These are phyloP conservation scores for Rostratula benghalensis DNA, from an alignment of 2,113 vertebrate species.

Conservation along the genomic window DNA sequence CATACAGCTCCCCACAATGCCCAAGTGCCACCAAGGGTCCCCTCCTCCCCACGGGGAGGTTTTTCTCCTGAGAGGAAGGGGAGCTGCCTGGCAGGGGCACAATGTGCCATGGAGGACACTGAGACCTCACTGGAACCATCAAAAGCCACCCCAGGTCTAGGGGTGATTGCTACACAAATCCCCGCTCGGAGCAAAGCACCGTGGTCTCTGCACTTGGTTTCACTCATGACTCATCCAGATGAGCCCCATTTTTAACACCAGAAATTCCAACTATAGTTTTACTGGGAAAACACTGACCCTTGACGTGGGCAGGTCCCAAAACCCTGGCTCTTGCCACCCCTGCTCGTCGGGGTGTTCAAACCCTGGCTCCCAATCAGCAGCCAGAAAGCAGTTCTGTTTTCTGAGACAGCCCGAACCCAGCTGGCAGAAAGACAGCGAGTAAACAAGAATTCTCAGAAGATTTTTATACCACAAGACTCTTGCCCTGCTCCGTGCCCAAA, in stretches of 20 bases:
- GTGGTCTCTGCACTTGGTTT: background rate
- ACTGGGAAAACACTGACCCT: constrained; percentile 34
- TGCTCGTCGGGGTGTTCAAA: background rate
- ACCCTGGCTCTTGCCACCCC: background rate
- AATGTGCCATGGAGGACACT: background rate
- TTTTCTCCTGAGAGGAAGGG: background rate
- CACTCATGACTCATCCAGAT: background rate
- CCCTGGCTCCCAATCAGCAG: background rate
- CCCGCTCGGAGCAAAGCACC: background rate
- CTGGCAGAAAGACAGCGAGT: background rate
- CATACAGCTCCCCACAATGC: background rate
- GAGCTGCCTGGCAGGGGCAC: background rate
- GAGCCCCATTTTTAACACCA: constrained; percentile 12
- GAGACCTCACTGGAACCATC: background rate
- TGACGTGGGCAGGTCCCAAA: background rate
- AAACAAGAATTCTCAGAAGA: background rate
- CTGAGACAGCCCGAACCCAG: background rate
- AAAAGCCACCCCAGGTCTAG: background rate
- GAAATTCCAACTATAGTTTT: background rate
- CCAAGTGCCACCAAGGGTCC: background rate
- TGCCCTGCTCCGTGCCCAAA: background rate
- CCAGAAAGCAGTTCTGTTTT: background rate
- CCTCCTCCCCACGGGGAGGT: background rate
- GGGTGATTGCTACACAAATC: constrained; percentile 30
- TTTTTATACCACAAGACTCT: background rate